Conservation (phyloP, 2,888 invertebrate genomes). For the Habroteleia sp. region DNA sequence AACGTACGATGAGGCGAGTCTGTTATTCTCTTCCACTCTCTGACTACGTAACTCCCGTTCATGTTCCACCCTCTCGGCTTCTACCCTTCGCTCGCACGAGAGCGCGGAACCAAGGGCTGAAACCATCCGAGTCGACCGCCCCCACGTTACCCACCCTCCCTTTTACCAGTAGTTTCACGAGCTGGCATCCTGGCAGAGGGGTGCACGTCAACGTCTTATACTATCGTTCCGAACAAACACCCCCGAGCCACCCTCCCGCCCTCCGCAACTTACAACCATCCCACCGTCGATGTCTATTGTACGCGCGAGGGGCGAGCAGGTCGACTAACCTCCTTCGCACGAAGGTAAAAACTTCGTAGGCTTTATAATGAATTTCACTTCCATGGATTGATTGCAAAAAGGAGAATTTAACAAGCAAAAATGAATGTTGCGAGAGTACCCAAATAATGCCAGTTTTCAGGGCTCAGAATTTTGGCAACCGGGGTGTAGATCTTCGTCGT, state of each 20-base stretch:
- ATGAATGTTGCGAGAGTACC: not conserved
- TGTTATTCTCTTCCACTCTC: slow-evolving; percentile 76
- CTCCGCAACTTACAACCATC: slow-evolving; percentile 71
- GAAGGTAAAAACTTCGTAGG: slow-evolving; percentile 61
- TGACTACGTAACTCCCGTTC: slow-evolving; percentile 71
- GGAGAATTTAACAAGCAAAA: slow-evolving; percentile 11
- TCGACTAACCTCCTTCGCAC: slow-evolving; percentile 59
- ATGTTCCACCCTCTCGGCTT: slow-evolving; percentile 66
- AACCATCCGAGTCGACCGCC: slow-evolving; percentile 71
- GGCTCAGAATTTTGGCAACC: too few relatives aligned
- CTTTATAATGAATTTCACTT: slow-evolving; percentile 54
- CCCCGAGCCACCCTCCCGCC: slow-evolving; percentile 68
- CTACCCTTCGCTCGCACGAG: slow-evolving; percentile 70
- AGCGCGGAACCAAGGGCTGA: slow-evolving; percentile 76
- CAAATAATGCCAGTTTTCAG: too few relatives aligned
- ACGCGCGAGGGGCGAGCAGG: slow-evolving; percentile 56
- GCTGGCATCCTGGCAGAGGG: slow-evolving; percentile 74
- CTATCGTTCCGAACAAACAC: slow-evolving; percentile 81
- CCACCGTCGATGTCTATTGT: slow-evolving; percentile 69
- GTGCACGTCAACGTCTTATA: slow-evolving; percentile 80
- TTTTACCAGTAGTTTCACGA: slow-evolving; percentile 70
- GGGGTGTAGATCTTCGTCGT: too few relatives aligned
- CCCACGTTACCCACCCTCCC: slow-evolving; percentile 53
- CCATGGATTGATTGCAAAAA: slow-evolving; percentile 44
- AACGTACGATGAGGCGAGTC: slow-evolving; percentile 71